Conservation (phyloP, 2,888 invertebrate genomes). For the Pyrochroa serraticornis region DNA sequence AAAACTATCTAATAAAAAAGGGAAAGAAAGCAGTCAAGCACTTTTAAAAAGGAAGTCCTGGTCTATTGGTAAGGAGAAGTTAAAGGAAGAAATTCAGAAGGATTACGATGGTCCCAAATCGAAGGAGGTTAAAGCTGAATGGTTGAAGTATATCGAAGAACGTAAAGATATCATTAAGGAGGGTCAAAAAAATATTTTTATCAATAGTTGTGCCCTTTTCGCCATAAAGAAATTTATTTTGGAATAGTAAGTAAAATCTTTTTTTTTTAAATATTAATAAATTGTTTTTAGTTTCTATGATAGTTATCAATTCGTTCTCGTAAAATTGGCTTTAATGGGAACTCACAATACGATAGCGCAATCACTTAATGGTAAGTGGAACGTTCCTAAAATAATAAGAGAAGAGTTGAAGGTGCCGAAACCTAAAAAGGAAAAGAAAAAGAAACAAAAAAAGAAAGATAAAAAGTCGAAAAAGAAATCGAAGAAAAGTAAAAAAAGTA, state of each 20-base stretch:
- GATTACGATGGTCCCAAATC: no score
- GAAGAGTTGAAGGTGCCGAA: slow-evolving; percentile 45
- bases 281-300: slow-evolving; percentile 51
- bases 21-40: no score
- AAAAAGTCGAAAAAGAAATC: slow-evolving; percentile 37
- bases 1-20: no score
- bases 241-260: slow-evolving; percentile 50
- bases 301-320: slow-evolving; percentile 52
- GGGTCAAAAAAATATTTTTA: slow-evolving; percentile 40
- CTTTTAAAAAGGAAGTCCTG: no score
- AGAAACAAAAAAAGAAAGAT: slow-evolving; percentile 40
- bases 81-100: no score
- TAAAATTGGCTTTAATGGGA: slow-evolving; percentile 47
- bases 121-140: slow-evolving; percentile 21
- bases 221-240: slow-evolving; percentile 54
- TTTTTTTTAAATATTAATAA: neutral
- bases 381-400: slow-evolving; percentile 51
- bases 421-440: slow-evolving; percentile 41
- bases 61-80: no score
- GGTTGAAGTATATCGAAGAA: slow-evolving; percentile 31
- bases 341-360: slow-evolving; percentile 50
- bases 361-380: slow-evolving; percentile 50
- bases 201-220: slow-evolving; percentile 49
- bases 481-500: slow-evolving; percentile 30
- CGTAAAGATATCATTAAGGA: slow-evolving; percentile 30